Conservation (phyloP, 2,797 vertebrate genomes). For the Myotis vivesi region DNA sequence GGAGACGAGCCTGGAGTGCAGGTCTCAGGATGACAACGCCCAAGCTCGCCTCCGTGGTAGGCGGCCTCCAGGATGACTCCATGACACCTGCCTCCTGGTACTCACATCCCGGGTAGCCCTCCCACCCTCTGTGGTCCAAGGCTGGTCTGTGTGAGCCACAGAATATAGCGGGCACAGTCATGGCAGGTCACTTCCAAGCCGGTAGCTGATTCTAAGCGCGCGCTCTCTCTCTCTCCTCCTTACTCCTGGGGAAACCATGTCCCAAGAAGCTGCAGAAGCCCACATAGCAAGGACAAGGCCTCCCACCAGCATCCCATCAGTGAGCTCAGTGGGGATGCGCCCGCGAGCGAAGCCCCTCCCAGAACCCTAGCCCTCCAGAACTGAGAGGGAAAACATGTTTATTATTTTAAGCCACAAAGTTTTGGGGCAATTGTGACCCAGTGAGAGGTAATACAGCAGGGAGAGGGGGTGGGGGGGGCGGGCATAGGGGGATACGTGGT, state of each 20-base stretch:
- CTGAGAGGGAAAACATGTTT: too few relatives aligned
- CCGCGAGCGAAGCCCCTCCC: neutral
- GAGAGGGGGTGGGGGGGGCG: neutral
- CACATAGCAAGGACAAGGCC: neutral
- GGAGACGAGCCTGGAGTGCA: neutral
- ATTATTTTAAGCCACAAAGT: neutral
- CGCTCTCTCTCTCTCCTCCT: neutral
- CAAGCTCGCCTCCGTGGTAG: neutral
- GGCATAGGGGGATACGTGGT: neutral
- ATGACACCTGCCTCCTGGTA: neutral
- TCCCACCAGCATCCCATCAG: accelerated
- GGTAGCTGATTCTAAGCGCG: too few relatives aligned
- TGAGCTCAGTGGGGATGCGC: neutral
- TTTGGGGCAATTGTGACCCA: neutral
- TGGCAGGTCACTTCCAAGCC: too few relatives aligned
- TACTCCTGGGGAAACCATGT: neutral
- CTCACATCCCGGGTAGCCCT: accelerated
- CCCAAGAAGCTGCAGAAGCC: neutral
- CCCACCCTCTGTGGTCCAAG: neutral
- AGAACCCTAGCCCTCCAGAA: neutral
- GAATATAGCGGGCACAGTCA: accelerated
- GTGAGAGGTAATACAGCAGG: neutral
- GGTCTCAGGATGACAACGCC: neutral
- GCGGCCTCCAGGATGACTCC: neutral
- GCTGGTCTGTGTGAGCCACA: neutral